Base-by-base conservation (phyloP, 2,888 invertebrate genomes). In the Plutella xylostella region DNA sequence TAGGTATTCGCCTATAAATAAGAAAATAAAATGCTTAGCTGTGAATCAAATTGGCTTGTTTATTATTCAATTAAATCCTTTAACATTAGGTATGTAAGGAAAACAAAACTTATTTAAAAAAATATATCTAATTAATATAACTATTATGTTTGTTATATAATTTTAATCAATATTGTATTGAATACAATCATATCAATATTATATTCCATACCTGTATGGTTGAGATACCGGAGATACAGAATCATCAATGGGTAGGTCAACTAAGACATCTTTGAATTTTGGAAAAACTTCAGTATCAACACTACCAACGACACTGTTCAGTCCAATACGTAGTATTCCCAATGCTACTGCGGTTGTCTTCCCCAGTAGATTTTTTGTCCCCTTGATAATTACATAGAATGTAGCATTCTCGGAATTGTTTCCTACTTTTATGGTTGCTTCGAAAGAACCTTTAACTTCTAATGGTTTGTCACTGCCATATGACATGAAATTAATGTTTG, bases 1-100 rank as follows among this genome's bases (percentile, higher is more conserved):
- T 40, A 40, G 30, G 17, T 46, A 38, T 25, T 51, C 50, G 7
- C 45, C 42, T 34, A 12, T 43, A 40, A 56, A 33, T 11, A 6
- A 14, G n/a, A 33, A 11, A 33, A 33, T 11, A 33, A 33, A 33
- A 11, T 33, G n/a, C n/a, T 6, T n/a, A 33, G n/a, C n/a, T 11
- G 46, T 45, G 33, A 49, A 48, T 4, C 20, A 21, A 9, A 49
- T 45, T 2, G 50, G 47, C 25, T 49, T 47, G 0, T 37, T 2
- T 5, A 14, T 20, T 14, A 38, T 20, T 35, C 20, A 9, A 25
- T 7, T 25, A 25, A 7, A 25, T 5, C 6, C 11, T 25, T 25
- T 25, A 7, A 5, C 5, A 25, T 25, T 11, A 25, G 11, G 25
- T 11, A 25, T 11, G 5, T 25, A 25, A 7, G n/a, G n/a, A 11